Evolutionary conservation across 1,140 invertebrate genomes (phyloP), one percentile per base, ranked within the genome.

Genomic region (Subanguina moxae): DNA sequence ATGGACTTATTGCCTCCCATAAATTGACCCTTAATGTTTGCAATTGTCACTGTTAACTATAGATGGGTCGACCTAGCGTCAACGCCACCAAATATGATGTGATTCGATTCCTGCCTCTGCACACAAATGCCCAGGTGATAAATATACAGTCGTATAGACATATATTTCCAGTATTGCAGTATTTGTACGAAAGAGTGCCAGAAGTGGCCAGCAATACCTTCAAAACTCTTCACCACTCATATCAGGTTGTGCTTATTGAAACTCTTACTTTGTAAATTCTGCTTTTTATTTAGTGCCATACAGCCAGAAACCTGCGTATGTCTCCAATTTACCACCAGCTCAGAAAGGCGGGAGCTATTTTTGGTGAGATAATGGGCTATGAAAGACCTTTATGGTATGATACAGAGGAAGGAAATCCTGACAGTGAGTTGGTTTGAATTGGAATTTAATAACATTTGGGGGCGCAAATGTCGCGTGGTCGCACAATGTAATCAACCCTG

Each of bases 291-390:
- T 11, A 86, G 71, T 94, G 91, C 76, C 87, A 89, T 83, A 92
- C 89, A 9, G 92, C 92, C 0, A 85, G 94, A 62, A 94, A 94
- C 84, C 84, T 97, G 17, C 85, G 94, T 70, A 93, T 94, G 87
- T 97, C 94, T 0, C 93, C 94, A 0, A 91, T 99, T 69, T 96
- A 94, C 86, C 91, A 93, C 1, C 89, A 91, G 69, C 84, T 97
- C 0, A 87, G 90, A 80, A 89, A 91, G 81, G 90, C 90, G 42
- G 94, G 94, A 0, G 95, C 92, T n/a, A 89, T 94, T 13, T 98
- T 97, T 85, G 92, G 92, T 9, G 93, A 97, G 84, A 92, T 92
- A 28, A 97, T 97, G 92, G 94, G 94, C 0, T 98, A 97, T 83
- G 95, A 98, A 83, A 86, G 94, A 73, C 91, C 94, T 0, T 88